Evolutionary conservation across 2,888 invertebrate genomes (phyloP), one percentile per base, ranked within the genome.

Genomic region (Phlogophora meticulosa): DNA sequence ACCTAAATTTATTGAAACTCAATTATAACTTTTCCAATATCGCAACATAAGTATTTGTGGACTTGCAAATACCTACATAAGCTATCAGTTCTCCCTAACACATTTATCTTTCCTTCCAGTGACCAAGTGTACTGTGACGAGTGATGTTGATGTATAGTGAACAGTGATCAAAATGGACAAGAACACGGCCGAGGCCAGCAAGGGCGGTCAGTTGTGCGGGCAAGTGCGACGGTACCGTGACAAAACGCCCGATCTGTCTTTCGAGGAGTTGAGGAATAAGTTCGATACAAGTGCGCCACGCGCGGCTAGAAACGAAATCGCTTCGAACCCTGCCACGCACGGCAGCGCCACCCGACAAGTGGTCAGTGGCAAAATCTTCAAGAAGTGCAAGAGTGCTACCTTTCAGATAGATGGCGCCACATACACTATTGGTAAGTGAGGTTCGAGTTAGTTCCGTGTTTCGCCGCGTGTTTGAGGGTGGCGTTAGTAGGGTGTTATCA

Each of bases 311-410:
- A 88, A 91, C 78, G 94, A 94, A 85, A 92, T 94, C 72, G 89
- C 90, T 72, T 92, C 94, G 83, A 93, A 93, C 80, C 95, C 95
- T 17, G 92, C 95, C 43, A 94, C 95, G 74, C 95, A 96, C 81
- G 93, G 92, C 76, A 96, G 96, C 90, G 95, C 94, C 74, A 95
- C 90, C 40, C 89, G 96, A 17, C 96, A 96, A 78, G 92, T 93
- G 45, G 95, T 96, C 51, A 96, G 95, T 86, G 96, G 96, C 69
- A 97, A 97, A 87, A 91, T 97, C 73, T 97, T 97, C 93, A 97
- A 97, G 95, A 98, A 98, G 93, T 98, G 98, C 95, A 98, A 98
- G 95, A 98, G 98, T 91, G 98, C 98, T 59, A 98, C 98, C 72
- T 98, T 98, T 92, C 98, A 98, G 85, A 96, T 98, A 92, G 98